phyloP scores from a whole-genome alignment of 1,140 invertebrate genomes.

The Venustaconcha ellipsiformis region DNA sequence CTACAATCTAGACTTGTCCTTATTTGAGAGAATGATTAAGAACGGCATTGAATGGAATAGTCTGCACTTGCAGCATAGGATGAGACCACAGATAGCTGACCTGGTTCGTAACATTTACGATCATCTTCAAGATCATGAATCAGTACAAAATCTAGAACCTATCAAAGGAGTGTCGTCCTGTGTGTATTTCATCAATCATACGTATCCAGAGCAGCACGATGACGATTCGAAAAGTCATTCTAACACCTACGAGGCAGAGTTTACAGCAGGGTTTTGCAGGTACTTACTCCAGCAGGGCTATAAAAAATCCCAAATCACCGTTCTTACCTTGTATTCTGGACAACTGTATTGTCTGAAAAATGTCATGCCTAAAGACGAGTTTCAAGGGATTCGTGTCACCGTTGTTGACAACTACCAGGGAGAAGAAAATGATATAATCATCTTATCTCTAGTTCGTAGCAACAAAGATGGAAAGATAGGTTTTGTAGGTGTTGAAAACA shows the following conservation, averaged over 20 bases:
- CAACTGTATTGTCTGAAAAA: constrained; percentile 62
- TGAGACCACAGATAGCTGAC: constrained; percentile 62
- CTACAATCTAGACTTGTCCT: constrained; percentile 67
- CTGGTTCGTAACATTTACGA: constrained; percentile 67
- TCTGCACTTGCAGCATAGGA: constrained; percentile 51
- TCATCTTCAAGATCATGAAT: constrained; percentile 55
- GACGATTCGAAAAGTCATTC: constrained; percentile 60
- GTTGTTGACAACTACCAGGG: constrained; percentile 83
- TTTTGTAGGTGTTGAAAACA: constrained; percentile 81
- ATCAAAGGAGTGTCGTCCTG: constrained; percentile 63
- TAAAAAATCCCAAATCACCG: constrained; percentile 61
- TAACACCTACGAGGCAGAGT: constrained; percentile 57
- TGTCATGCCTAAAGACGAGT: constrained; percentile 52
- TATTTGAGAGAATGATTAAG: constrained; percentile 67
- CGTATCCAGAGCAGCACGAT: constrained; percentile 47
- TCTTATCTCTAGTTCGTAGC: constrained; percentile 86
- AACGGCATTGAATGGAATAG: constrained; percentile 61
- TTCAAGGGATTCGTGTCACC: constrained; percentile 70
- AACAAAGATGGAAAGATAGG: constrained; percentile 77
- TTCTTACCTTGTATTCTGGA: constrained; percentile 67
- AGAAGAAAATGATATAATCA: constrained; percentile 86
- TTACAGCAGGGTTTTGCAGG: constrained; percentile 49
- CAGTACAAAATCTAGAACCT: constrained; percentile 51
- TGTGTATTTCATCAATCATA: constrained; percentile 67
- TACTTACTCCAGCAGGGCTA: constrained; percentile 68